Conservation (phyloP, 2,113 vertebrate species). For the Paedocypris sp. region DNA sequence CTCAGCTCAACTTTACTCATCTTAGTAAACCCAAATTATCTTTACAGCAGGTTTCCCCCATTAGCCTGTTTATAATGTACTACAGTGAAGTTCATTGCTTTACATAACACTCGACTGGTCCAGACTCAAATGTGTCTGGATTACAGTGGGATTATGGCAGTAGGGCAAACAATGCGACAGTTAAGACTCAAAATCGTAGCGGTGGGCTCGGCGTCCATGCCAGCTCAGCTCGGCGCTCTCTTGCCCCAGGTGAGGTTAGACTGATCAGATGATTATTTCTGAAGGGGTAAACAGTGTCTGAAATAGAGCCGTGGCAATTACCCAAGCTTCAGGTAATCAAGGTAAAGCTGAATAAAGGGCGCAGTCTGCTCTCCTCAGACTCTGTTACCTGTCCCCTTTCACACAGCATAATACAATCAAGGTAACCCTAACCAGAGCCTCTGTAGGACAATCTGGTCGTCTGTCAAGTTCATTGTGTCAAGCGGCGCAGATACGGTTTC, state of each 20-base stretch:
- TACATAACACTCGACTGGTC: too few species aligned
- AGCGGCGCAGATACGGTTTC: slow-evolving; percentile 69
- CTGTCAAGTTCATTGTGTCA: slow-evolving; percentile 78
- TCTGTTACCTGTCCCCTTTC: slow-evolving; percentile 84
- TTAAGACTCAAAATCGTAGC: too few species aligned
- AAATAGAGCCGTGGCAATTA: slow-evolving; percentile 69
- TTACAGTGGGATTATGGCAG: too few species aligned
- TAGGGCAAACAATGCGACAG: too few species aligned
- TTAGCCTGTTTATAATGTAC: too few species aligned
- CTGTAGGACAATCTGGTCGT: slow-evolving; percentile 73
- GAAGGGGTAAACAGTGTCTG: slow-evolving; percentile 68
- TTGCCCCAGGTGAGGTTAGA: slow-evolving; percentile 37
- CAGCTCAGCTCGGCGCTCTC: slow-evolving; percentile 15
- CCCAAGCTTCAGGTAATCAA: slow-evolving; percentile 75
- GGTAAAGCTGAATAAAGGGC: slow-evolving; percentile 62
- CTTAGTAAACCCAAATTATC: too few species aligned
- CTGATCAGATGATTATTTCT: slow-evolving; percentile 79
- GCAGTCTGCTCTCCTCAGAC: slow-evolving; percentile 68
- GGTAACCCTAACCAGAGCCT: slow-evolving; percentile 82
- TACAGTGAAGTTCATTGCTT: too few species aligned
- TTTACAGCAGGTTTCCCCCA: too few species aligned
- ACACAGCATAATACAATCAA: slow-evolving; percentile 78
- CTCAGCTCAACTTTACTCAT: too few species aligned
- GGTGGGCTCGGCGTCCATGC: too few species aligned
- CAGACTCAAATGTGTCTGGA: too few species aligned